Evolutionary conservation across 2,888 invertebrate genomes (phyloP).

Genomic region (Caenorhabditis zanzibari): DNA sequence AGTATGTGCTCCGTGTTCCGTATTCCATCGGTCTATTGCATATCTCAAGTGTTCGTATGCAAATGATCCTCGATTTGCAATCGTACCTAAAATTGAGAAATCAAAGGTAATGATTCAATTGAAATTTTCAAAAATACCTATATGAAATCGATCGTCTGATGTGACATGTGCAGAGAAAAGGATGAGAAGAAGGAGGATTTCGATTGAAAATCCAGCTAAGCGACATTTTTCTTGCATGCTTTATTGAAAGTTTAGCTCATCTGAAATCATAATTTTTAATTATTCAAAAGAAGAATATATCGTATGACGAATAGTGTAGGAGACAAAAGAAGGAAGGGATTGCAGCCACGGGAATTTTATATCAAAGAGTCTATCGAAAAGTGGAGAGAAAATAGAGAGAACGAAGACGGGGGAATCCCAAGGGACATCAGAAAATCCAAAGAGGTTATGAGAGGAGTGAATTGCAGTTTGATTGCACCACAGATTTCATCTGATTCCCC

Average conservation of each 20-base stretch:
- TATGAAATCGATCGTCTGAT: conserved; percentile 62
- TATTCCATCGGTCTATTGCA: conserved; percentile 81
- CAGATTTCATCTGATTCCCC: conserved; percentile 46
- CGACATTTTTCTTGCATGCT: conserved; percentile 70
- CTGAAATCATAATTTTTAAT: conserved; percentile 45
- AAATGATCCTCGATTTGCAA: conserved; percentile 70
- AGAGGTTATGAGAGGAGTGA: conserved; percentile 52
- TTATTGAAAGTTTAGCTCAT: conserved; percentile 60
- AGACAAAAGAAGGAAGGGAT: conserved; percentile 23
- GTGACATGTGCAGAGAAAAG: neutral
- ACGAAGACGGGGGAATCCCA: conserved; percentile 19
- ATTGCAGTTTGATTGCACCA: conserved; percentile 47
- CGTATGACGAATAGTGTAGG: conserved; percentile 21
- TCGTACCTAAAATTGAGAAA: conserved; percentile 62
- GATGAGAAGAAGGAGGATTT: conserved; percentile 27
- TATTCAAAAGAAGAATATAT: conserved; percentile 19
- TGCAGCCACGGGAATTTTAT: conserved; percentile 45
- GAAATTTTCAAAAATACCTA: too few relatives aligned
- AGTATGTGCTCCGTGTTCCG: conserved; percentile 72
- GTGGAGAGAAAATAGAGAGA: conserved; percentile 19
- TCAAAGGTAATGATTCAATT: too few relatives aligned
- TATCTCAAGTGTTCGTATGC: conserved; percentile 78
- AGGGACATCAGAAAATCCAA: conserved; percentile 21
- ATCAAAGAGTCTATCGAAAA: conserved; percentile 51
- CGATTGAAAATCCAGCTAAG: conserved; percentile 52